phyloP scores from a whole-genome alignment of 2,888 invertebrate species.

The Epsilonema sp. region DNA sequence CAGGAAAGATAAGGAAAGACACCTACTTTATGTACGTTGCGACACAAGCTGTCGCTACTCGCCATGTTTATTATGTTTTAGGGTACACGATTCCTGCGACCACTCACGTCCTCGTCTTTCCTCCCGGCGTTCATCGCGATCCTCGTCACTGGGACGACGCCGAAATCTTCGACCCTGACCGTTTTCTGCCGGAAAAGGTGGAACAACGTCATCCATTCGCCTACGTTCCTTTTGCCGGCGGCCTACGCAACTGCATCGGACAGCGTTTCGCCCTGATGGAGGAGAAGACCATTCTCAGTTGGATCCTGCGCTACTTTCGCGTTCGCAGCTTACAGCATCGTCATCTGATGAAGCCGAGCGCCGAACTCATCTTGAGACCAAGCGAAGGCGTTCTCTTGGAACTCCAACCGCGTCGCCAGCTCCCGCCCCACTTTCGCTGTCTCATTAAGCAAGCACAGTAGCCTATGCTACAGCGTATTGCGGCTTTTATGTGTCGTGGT shows the following conservation, averaged over 20 bases:
- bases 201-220: background rate
- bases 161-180: background rate
- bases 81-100: background rate
- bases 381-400: conserved; percentile 24
- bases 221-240: background rate
- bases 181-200: background rate
- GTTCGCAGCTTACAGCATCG: conserved; percentile 21
- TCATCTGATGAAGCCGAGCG: conserved; percentile 24
- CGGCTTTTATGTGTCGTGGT: no score
- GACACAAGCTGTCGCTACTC: no score
- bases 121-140: background rate
- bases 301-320: conserved; percentile 24
- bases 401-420: conserved; percentile 12
- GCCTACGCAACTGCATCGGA: no score
- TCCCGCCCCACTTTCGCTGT: no score
- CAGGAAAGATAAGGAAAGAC: no score
- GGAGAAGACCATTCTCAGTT: conserved; percentile 27
- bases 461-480: no score
- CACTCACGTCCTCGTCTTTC: background rate
- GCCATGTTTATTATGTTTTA: no score
- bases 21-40: no score
- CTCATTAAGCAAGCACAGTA: no score
- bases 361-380: conserved; percentile 27
- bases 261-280: conserved; percentile 31
- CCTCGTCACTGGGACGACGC: background rate